These are phyloP conservation scores for Cephus spinipes DNA, from an alignment of 2,888 invertebrate genomes.

Conservation along the genomic window DNA sequence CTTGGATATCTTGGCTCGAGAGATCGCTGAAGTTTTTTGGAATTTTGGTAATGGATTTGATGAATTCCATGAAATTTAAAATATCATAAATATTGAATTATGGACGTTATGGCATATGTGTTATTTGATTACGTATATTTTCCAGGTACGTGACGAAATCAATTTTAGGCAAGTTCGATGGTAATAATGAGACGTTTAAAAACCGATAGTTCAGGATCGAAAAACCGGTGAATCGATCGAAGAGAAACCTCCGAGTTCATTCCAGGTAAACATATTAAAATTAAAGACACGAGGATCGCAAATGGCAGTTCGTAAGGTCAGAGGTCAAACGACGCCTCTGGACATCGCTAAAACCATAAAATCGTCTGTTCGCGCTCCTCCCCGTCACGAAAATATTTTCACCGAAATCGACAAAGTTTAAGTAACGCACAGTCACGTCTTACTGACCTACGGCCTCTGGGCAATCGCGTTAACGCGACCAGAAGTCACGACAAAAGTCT, in stretches of 20 bases:
- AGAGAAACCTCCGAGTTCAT: neutral
- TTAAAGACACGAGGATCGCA: neutral
- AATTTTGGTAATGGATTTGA: neutral
- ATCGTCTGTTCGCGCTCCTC: neutral
- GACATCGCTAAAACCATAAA: constrained; percentile 2
- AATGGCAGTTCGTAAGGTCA: neutral
- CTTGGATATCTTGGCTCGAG: neutral
- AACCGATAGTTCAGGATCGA: neutral
- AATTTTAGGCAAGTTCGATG: neutral
- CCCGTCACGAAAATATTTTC: neutral
- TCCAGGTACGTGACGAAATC: neutral
- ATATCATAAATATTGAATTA: neutral
- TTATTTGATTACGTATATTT: neutral
- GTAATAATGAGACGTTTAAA: neutral
- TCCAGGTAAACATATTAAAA: constrained; percentile 6
- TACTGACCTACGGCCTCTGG: neutral
- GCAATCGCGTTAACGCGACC: neutral
- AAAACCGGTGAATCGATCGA: constrained; percentile 1
- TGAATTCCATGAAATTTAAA: neutral
- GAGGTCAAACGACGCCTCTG: neutral
- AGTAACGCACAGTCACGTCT: neutral
- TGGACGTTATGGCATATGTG: neutral
- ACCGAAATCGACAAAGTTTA: neutral
- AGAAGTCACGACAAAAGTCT: neutral
- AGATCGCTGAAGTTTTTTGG: neutral